Evolutionary conservation across 2,113 vertebrate genomes (phyloP), one percentile per base, ranked within the genome.

Genomic region (Nannobrachium achirus): DNA sequence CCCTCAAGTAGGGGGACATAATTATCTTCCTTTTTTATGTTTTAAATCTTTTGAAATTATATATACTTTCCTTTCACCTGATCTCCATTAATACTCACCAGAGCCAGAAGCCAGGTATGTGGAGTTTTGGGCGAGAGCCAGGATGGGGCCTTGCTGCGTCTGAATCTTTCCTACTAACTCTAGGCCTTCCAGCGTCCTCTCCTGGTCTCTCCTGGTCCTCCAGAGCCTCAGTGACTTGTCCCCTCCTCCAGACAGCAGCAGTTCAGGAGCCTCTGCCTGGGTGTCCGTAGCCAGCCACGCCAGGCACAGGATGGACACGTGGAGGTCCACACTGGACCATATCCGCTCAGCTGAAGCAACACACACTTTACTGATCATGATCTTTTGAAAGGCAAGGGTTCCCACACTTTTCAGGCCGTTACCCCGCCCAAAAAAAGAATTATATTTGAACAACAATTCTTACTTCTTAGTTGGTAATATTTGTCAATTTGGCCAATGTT

Each of bases 61-160:
- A 18, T 49, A 13, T n/a, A n/a, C 46, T 38, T 55, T 8, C 9
- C 18, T 51, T 53, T 10, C 25, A 15, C 15, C 6, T 33, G 3
- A 33, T 33, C 3, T 10, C 15, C 8, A 45, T 5, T 5, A 1
- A 20, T 11, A 49, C 68, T 45, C 4, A 97, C 95, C 95, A 73
- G 94, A 95, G 7, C 91, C 89, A 6, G 94, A 88, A 0, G 94
- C 95, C 81, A 96, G 70, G 73, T 93, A 75, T 0, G 80, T 78
- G 19, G 78, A 58, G 74, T 89, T 96, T 18, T 89, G 85, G 0
- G 89, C 92, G 20, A 96, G 63, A 2, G 92, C 92, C 19, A 88
- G 81, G 52, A 95, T 61, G 14, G 78, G 10, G 1, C 88, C 92
- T 9, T 56, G 46, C 10, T 94, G 88, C 11, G 10, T 69, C 8